Conservation (phyloP, 1,140 invertebrate genomes). For the Plutomurus gul region DNA sequence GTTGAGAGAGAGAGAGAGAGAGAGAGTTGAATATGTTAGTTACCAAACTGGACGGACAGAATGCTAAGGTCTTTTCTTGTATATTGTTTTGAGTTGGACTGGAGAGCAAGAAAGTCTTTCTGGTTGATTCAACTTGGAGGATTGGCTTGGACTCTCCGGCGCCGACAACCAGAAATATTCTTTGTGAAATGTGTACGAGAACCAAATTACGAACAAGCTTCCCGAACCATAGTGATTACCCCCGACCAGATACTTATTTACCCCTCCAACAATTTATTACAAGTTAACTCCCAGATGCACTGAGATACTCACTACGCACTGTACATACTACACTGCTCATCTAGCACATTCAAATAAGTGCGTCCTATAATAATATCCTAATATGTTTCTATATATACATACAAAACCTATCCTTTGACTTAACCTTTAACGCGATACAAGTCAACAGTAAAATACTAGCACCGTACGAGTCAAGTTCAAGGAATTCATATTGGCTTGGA, state of each 20-base stretch:
- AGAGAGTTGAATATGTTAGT: neutral
- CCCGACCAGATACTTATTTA: slow-evolving; percentile 25
- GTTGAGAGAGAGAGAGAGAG: neutral
- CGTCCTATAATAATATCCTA: no score
- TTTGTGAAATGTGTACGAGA: slow-evolving; percentile 29
- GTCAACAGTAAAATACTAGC: slow-evolving; percentile 18
- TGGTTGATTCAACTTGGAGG: neutral
- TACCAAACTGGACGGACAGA: neutral
- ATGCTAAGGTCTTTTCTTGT: neutral
- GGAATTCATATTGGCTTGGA: neutral
- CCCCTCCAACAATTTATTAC: slow-evolving; percentile 33
- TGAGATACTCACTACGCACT: neutral
- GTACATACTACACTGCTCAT: no score
- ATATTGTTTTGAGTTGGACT: neutral
- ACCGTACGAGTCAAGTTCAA: neutral
- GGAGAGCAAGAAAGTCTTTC: neutral
- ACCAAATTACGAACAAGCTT: slow-evolving; percentile 24
- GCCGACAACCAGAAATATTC: slow-evolving; percentile 21
- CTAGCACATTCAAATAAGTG: no score
- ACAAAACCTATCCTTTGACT: neutral
- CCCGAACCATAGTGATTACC: slow-evolving; percentile 36
- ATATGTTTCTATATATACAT: no score
- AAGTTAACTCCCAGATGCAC: slow-evolving; percentile 27
- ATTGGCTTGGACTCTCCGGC: slow-evolving; percentile 2
- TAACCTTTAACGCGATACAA: slow-evolving; percentile 8